Percentiles rank a stretch among this genome's conserved stretches.
Conservation (phyloP, 1,140 invertebrate species). For the Drosophila mauritiana region DNA sequence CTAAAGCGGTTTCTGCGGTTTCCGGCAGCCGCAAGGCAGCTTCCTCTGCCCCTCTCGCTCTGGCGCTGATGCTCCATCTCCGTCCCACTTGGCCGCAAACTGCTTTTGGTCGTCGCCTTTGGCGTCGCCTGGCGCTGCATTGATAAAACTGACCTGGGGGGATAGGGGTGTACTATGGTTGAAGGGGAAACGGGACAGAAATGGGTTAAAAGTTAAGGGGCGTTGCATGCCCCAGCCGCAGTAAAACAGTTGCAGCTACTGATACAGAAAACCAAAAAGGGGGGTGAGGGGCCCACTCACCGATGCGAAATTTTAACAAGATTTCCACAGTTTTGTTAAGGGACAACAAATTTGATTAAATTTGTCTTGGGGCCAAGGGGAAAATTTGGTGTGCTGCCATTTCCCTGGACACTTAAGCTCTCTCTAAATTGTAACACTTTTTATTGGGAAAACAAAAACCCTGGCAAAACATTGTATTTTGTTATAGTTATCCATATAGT, state of each 20-base stretch:
- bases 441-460: not conserved
- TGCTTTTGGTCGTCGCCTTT: slow-evolving; percentile 49
- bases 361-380: slow-evolving; percentile 1
- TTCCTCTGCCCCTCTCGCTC: slow-evolving; percentile 6
- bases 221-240: slow-evolving; percentile 3
- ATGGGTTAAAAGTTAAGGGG: slow-evolving; percentile 12
- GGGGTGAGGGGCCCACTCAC: not conserved
- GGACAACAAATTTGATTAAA: slow-evolving; percentile 21
- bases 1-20: slow-evolving; percentile 54
- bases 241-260: slow-evolving; percentile 7
- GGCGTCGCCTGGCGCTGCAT: slow-evolving; percentile 48
- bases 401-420: not conserved
- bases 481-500: too few relatives aligned
- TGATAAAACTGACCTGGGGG: slow-evolving; percentile 33
- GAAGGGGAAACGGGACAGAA: not conserved
- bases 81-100: slow-evolving; percentile 29
- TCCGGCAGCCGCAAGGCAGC: slow-evolving; percentile 34
- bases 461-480: too few relatives aligned
- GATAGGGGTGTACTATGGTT: not conserved
- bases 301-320: slow-evolving; percentile 38
- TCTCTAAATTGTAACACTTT: not conserved
- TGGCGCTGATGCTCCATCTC: not conserved
- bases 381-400: not conserved
- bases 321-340: slow-evolving; percentile 31
- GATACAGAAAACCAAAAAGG: slow-evolving; percentile 5